These are phyloP conservation scores for Dendrocincla tyrannina DNA, from an alignment of 2,797 vertebrate species.

Conservation along the genomic window DNA sequence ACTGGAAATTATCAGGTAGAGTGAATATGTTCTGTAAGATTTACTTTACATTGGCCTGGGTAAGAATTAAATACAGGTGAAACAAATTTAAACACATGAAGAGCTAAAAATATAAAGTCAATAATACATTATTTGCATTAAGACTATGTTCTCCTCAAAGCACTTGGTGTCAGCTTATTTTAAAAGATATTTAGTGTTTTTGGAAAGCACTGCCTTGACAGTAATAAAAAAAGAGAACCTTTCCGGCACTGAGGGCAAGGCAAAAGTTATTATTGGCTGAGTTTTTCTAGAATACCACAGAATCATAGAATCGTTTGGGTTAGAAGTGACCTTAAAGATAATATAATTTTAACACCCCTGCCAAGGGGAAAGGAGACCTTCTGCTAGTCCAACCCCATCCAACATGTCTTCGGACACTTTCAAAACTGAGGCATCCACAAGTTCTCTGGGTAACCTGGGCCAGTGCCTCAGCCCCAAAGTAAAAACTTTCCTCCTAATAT, in stretches of 20 bases:
- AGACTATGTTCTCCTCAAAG: not conserved
- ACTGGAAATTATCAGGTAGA: not conserved
- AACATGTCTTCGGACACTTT: not conserved
- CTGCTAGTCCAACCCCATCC: too few relatives aligned
- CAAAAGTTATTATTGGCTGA: not conserved
- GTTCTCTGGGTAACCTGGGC: not conserved
- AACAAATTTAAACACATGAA: not conserved
- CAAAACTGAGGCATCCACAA: not conserved
- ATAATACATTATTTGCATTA: not conserved
- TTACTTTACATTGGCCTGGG: not conserved
- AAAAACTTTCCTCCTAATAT: not conserved
- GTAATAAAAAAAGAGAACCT: not conserved
- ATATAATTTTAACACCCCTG: not conserved
- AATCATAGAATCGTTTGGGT: not conserved
- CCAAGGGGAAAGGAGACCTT: not conserved
- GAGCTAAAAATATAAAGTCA: not conserved
- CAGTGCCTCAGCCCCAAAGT: not conserved
- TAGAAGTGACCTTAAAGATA: not conserved
- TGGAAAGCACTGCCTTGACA: not conserved
- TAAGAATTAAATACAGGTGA: not conserved
- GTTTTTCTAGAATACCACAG: not conserved
- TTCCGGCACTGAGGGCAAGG: not conserved
- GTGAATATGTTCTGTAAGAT: not conserved
- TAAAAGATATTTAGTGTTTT: not conserved
- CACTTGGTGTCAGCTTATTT: not conserved